A percentile compares a stretch with the other conserved stretches of the same genome.
Evolutionary conservation across 2,888 invertebrate genomes (phyloP).

Genomic region (Allolobophora icterica): DNA sequence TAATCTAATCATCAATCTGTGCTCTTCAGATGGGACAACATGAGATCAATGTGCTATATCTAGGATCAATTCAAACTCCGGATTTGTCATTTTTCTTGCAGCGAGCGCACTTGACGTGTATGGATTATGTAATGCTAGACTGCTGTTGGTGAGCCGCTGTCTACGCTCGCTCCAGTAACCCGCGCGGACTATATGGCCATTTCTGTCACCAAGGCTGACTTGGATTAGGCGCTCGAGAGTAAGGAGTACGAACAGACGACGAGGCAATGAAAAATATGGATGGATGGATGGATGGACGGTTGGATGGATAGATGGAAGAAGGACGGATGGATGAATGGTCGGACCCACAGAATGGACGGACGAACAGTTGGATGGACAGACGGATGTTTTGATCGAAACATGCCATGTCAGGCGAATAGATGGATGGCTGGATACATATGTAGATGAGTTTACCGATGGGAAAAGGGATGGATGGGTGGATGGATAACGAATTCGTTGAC

Average conservation of each 20-base stretch:
- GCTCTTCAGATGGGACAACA: not conserved
- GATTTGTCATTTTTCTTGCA: conserved; percentile 11
- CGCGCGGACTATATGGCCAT: not conserved
- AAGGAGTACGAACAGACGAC: not conserved
- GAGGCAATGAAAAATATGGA: not conserved
- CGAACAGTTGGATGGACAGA: no score
- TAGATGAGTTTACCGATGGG: no score
- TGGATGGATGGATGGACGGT: no score
- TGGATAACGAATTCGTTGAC: no score
- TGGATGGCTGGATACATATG: no score
- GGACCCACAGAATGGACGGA: no score
- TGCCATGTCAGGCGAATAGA: no score
- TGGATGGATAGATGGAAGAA: no score
- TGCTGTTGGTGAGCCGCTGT: not conserved
- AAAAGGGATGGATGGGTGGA: no score
- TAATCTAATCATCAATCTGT: conserved; percentile 17
- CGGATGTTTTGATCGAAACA: no score
- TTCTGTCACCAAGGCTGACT: not conserved
- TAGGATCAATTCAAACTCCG: conserved; percentile 10
- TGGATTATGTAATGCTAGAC: conserved; percentile 11
- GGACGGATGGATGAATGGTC: no score
- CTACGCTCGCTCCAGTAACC: not conserved
- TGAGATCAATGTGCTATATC: conserved; percentile 1
- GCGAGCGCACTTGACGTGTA: not conserved
- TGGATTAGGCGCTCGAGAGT: not conserved